Base-by-base conservation (phyloP, 2,113 vertebrate genomes). In the Mionectes macconnelli region DNA sequence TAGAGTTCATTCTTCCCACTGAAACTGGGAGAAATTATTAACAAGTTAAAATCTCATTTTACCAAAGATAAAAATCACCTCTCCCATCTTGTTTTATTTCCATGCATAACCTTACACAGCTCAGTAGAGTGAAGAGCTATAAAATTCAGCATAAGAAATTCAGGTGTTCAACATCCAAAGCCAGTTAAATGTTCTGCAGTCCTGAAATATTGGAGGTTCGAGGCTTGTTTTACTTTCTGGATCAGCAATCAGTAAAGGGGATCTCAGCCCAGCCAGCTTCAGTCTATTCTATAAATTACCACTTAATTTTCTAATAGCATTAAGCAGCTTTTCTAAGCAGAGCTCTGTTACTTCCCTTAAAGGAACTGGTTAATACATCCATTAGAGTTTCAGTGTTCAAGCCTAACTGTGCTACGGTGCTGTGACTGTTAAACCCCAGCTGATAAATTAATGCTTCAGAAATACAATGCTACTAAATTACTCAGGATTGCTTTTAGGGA, bases 291-390 rank as follows among this genome's bases (percentile, higher is more conserved):
- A 70, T 91, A 89, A 96, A 96, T 91, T 84, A 85, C 84, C 25
- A 6, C 80, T 84, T 95, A 64, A 93, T 96, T 96, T 95, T 92
- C 44, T 87, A 80, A 95, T 70, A 85, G 90, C 73, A 77, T 97
- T 91, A 96, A 76, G 76, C 57, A 37, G 56, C 69, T 91, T 24
- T 24, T 86, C 31, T 67, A 24, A 67, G 62, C 33, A 52, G 74
- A 72, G 72, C 39, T 72, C 50, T 74, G 49, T 55, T 74, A 33
- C n/a, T 79, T 84, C 73, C 44, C 49, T 68, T 82, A 42, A 68
- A 96, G 62, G 47, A 73, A 6, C 82, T 70, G 56, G 84, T 93
- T 85, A 73, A 92, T 55, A 31, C 3, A 14, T 63, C 86, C 87
- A 77, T 93, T 85, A 89, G 66, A 50, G 50, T 67, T 84, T 33